Conservation (phyloP, 2,888 invertebrate genomes). For the Metacarcinus magister region DNA sequence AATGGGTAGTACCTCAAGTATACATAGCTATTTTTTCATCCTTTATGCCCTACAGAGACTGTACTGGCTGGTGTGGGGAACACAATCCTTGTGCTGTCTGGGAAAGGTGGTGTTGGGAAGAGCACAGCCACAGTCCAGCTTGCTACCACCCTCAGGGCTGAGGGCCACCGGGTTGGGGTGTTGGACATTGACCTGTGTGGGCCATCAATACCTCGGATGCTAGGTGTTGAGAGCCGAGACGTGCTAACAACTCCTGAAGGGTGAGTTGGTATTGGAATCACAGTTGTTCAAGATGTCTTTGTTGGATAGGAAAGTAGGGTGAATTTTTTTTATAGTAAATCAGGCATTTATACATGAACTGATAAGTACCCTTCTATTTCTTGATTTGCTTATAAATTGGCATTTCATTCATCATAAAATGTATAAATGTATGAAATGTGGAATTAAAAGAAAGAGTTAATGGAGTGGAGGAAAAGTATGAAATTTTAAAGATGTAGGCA, state of each 20-base stretch:
- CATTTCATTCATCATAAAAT: no score
- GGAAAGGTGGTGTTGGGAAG: constrained; percentile 99
- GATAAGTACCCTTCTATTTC: not conserved
- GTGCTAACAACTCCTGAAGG: constrained; percentile 96
- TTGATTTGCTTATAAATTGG: no score
- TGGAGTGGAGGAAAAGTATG: no score
- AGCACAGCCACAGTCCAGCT: constrained; percentile 97
- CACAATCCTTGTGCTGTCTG: constrained; percentile 94
- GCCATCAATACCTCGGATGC: constrained; percentile 95
- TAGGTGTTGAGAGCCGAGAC: constrained; percentile 92
- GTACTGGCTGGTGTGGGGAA: constrained; percentile 78
- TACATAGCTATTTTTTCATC: no score
- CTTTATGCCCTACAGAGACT: constrained; percentile 28
- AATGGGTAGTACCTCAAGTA: no score
- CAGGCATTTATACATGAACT: not conserved
- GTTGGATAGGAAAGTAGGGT: not conserved
- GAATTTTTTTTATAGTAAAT: no score
- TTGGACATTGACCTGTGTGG: constrained; percentile 98
- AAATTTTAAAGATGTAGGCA: no score
- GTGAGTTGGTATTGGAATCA: constrained; percentile 84
- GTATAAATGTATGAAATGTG: no score
- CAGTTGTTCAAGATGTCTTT: not conserved
- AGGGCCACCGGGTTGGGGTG: constrained; percentile 91
- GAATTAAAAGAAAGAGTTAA: no score
- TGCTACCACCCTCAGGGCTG: constrained; percentile 86